These are phyloP conservation scores for Lapara coniferarum DNA, from an alignment of 2,888 invertebrate genomes.

Conservation along the genomic window DNA sequence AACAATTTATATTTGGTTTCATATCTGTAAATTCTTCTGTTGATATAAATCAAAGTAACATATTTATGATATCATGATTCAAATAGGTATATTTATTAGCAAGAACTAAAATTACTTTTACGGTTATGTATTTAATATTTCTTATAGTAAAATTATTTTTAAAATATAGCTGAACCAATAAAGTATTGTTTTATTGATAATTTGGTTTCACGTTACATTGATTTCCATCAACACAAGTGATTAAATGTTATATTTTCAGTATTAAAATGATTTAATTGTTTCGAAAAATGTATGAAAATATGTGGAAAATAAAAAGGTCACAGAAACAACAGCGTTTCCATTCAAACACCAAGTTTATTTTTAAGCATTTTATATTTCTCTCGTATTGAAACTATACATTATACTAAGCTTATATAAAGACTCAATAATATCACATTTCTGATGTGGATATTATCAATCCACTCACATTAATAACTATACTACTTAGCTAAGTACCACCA, in stretches of 20 bases:
- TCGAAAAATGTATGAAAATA: background rate
- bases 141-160: too few relatives aligned
- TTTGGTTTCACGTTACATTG: too few relatives aligned
- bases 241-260: too few relatives aligned
- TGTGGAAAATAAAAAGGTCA: conserved; percentile 15
- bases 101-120: too few relatives aligned
- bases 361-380: conserved; percentile 64
- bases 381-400: conserved; percentile 61
- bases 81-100: too few relatives aligned
- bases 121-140: too few relatives aligned
- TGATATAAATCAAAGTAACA: background rate
- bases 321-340: conserved; percentile 19
- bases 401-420: conserved; percentile 79
- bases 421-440: conserved; percentile 89
- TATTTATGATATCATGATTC: too few relatives aligned
- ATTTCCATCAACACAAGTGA: too few relatives aligned
- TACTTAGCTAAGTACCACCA: conserved; percentile 55
- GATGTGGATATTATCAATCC: conserved; percentile 87
- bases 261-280: too few relatives aligned
- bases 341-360: conserved; percentile 37
- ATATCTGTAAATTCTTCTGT: too few relatives aligned
- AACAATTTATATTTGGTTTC: background rate
- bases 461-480: conserved; percentile 52
- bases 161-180: too few relatives aligned
- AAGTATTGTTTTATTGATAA: too few relatives aligned